Evolutionary conservation across 2,888 invertebrate genomes (phyloP).

Genomic region (Octonoba sinensis): DNA sequence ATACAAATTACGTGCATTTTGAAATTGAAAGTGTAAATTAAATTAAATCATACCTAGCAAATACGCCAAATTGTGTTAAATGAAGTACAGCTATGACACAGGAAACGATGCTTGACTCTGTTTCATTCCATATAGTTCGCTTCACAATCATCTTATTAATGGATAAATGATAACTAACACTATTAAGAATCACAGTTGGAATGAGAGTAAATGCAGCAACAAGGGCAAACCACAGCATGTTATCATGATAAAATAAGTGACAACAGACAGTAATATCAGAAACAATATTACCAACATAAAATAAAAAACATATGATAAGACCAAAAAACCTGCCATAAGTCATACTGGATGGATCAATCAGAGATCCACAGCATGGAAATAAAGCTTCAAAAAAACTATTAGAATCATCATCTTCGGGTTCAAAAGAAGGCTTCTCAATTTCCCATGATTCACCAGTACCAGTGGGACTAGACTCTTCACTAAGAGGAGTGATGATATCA

Average conservation of each 20-base stretch:
- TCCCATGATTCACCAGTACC: constrained; percentile 39
- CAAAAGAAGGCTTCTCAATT: constrained; percentile 32
- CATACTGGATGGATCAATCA: constrained; percentile 37
- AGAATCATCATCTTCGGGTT: constrained; percentile 31
- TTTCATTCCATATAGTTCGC: constrained; percentile 50
- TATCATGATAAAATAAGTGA: constrained; percentile 40
- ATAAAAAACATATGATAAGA: constrained; percentile 29
- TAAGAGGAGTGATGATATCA: constrained; percentile 53
- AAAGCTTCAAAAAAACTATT: constrained; percentile 16
- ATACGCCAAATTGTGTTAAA: constrained; percentile 50
- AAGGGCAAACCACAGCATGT: constrained; percentile 47
- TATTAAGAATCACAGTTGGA: constrained; percentile 54
- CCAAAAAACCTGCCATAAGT: constrained; percentile 33
- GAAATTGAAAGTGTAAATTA: too few species aligned
- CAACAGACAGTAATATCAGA: constrained; percentile 47
- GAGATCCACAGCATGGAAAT: constrained; percentile 50
- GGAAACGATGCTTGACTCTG: constrained; percentile 28
- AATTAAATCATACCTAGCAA: constrained; percentile 37
- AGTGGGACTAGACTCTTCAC: constrained; percentile 51
- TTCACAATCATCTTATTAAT: constrained; percentile 53
- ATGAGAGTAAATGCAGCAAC: constrained; percentile 45
- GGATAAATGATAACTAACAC: constrained; percentile 50
- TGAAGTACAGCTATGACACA: constrained; percentile 42
- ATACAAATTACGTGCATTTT: too few species aligned
- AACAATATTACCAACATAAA: constrained; percentile 43